Evolutionary conservation across 2,113 vertebrate genomes (phyloP).

Genomic region (Vulpes vulpes): DNA sequence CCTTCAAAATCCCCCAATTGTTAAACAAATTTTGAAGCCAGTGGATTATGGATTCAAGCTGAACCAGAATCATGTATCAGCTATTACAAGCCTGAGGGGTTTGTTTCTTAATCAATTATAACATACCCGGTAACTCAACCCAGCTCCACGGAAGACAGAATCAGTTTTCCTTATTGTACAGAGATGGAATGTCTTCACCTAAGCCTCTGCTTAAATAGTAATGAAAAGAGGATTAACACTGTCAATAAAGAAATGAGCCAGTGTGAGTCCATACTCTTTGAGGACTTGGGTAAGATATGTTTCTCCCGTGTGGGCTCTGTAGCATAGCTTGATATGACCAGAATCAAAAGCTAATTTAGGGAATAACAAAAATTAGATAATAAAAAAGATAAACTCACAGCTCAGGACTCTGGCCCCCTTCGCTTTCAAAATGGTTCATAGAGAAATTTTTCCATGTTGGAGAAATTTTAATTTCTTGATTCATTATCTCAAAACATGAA

Average conservation of each 20-base stretch:
- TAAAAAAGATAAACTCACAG: neutral
- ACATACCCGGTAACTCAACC: constrained; percentile 21
- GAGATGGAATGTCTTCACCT: constrained; percentile 68
- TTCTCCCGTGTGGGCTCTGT: neutral
- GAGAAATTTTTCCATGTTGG: constrained; percentile 22
- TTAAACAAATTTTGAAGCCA: constrained; percentile 45
- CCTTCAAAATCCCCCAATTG: constrained; percentile 35
- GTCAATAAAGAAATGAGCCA: constrained; percentile 55
- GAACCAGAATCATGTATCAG: constrained; percentile 32
- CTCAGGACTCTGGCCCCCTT: neutral
- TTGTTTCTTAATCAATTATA: constrained; percentile 60
- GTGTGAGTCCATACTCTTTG: neutral
- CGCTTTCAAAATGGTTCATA: neutral
- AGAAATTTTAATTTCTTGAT: constrained; percentile 20
- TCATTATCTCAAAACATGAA: neutral
- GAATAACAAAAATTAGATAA: neutral
- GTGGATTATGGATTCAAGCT: constrained; percentile 47
- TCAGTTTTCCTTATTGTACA: constrained; percentile 66
- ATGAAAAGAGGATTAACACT: constrained; percentile 78
- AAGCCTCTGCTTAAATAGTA: constrained; percentile 70
- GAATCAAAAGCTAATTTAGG: neutral
- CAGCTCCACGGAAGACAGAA: constrained; percentile 14
- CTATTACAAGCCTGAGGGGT: neutral
- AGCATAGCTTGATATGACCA: neutral
- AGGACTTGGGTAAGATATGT: neutral